Base-by-base conservation (phyloP, 2,113 vertebrate genomes). In the Datnioides undecimradiatus region DNA sequence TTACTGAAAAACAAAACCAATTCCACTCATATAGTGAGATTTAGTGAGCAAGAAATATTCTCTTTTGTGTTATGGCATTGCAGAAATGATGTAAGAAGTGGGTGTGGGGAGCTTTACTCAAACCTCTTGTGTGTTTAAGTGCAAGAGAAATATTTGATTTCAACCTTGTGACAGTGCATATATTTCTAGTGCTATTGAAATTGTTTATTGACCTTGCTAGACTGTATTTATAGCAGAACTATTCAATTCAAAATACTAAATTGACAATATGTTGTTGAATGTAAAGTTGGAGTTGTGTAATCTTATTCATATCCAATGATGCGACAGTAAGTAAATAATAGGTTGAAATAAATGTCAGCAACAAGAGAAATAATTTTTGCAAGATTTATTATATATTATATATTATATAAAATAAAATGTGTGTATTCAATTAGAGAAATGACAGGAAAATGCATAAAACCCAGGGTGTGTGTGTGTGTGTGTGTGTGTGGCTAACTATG, bases 61-160 rank as follows among this genome's bases (percentile, higher is more conserved):
- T 25, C 80, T 48, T 3, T 17, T 80, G 23, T 0, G 3, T n/a
- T n/a, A n/a, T 21, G 7, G 5, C 36, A 23, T 54, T 85, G 71
- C 31, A 80, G 29, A 63, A 89, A 62, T 69, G 11, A 87, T 81
- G 69, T 57, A 89, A 87, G 84, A 34, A 87, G 31, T n/a, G 45
- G 85, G 85, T 62, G 80, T 87, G 85, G 72, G 72, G 34, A 38
- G 45, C 14, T 48, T 45, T 33, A 40, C 21, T 46, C 27, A 67
- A 75, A 74, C 3, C 23, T 70, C 29, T 43, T 43, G 6, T 34
- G 11, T 3, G 14, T 5, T 75, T 27, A 71, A 75, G n/a, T 62
- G 63, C 17, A 73, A 54, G 16, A 60, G 0, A 13, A 69, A 43
- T 46, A 34, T 63, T 79, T 83, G 23, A 71, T 9, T 63, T 72